These are phyloP conservation scores for Oceanodroma tethys DNA, from an alignment of 2,113 vertebrate species.

Conservation along the genomic window DNA sequence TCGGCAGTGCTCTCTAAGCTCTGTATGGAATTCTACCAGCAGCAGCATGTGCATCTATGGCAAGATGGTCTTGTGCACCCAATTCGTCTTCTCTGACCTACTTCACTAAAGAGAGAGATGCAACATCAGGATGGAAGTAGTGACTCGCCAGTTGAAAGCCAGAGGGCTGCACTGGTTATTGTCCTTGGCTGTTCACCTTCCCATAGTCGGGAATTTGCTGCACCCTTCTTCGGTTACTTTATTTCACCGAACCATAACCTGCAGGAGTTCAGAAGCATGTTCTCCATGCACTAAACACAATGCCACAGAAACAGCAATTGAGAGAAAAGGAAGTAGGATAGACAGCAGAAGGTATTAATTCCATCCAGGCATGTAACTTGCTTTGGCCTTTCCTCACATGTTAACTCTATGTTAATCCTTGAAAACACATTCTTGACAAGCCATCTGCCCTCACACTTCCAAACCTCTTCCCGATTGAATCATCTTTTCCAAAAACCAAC, in stretches of 20 bases:
- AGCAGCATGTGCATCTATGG: background rate
- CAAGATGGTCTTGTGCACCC: background rate
- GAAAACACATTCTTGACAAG: background rate
- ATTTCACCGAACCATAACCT: background rate
- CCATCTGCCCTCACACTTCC: background rate
- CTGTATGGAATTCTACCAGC: background rate
- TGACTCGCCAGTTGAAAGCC: background rate
- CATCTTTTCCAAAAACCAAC: background rate
- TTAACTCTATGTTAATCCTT: background rate
- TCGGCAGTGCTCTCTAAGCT: background rate
- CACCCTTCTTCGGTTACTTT: background rate
- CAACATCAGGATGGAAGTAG: background rate
- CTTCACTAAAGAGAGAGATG: background rate
- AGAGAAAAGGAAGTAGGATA: background rate
- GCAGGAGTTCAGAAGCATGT: background rate
- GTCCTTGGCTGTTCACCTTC: background rate
- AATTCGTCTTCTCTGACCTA: background rate
- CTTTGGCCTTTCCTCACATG: background rate
- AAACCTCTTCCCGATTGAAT: background rate
- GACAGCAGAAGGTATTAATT: background rate
- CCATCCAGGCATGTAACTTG: background rate
- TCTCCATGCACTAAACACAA: background rate
- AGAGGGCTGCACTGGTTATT: background rate
- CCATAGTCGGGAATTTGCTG: background rate
- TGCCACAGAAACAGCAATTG: background rate